These are phyloP conservation scores for Sipha flava DNA, from an alignment of 1,140 invertebrate genomes.

Conservation along the genomic window DNA sequence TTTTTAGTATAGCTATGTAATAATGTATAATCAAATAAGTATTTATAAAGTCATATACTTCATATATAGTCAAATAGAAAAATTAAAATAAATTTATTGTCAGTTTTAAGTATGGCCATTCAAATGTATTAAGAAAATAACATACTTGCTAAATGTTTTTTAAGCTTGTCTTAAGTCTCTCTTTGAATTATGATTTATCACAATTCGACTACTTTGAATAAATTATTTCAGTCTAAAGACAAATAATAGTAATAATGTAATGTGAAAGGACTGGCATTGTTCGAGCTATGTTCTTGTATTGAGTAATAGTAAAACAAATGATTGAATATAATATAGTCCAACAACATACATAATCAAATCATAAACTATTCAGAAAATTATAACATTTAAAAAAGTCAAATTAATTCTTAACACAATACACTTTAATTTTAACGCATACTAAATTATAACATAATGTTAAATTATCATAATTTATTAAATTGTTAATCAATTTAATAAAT, in stretches of 20 bases:
- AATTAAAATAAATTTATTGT: no score
- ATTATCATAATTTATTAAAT: no score
- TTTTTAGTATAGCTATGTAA: no score
- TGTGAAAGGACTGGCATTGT: background rate
- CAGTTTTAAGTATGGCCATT: no score
- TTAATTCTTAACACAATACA: background rate
- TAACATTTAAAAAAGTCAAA: background rate
- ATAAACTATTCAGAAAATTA: background rate
- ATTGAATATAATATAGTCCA: background rate
- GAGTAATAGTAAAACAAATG: background rate
- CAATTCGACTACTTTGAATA: background rate
- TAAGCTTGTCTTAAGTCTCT: background rate
- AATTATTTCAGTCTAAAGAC: background rate
- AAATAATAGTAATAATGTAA: no score
- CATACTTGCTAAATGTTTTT: no score
- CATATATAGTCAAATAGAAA: no score
- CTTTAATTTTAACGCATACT: background rate
- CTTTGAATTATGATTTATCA: background rate
- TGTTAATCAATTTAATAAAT: no score
- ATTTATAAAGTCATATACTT: no score
- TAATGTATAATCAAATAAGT: no score
- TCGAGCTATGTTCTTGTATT: background rate
- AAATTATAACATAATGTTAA: no score
- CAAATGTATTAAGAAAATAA: no score
- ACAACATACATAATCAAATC: background rate